Percentiles rank a stretch among this genome's conserved stretches.
Evolutionary conservation across 2,113 vertebrate species (phyloP).

Genomic region (Oreochromis tanganicae): DNA sequence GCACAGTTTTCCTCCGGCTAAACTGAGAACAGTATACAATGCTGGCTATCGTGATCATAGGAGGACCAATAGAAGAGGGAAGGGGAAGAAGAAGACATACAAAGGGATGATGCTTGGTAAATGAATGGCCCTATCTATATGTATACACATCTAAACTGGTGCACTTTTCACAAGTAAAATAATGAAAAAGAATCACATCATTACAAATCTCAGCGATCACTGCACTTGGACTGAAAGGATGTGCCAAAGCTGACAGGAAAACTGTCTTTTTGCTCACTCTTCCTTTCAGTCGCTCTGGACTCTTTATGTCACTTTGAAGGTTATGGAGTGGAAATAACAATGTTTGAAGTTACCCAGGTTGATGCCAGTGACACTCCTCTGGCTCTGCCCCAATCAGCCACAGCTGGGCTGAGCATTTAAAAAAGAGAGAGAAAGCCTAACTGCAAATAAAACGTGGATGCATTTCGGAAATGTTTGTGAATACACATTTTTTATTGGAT

Average conservation of each 20-base stretch:
- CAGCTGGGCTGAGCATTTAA: not conserved
- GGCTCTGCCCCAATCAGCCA: not conserved
- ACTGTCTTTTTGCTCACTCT: not conserved
- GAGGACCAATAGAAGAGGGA: not conserved
- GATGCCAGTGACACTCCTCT: constrained; percentile 4
- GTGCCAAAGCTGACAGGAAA: constrained; percentile 1
- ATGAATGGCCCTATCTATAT: constrained; percentile 5
- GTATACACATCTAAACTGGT: constrained; percentile 15
- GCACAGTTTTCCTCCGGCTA: constrained; percentile 13
- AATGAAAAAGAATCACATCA: constrained; percentile 28
- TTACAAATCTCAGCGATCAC: constrained; percentile 27
- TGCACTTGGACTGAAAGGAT: not conserved
- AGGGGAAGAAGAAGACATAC: not conserved
- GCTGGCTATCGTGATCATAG: not conserved
- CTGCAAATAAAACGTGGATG: not conserved
- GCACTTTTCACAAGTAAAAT: constrained; percentile 33
- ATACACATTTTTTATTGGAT: not conserved
- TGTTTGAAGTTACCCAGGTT: constrained; percentile 22
- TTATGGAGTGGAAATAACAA: constrained; percentile 30
- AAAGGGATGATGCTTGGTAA: not conserved
- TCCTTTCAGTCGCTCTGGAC: not conserved
- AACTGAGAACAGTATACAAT: constrained; percentile 18
- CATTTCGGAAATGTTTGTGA: not conserved
- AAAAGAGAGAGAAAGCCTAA: not conserved
- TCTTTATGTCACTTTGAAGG: constrained; percentile 24